Base-by-base conservation (phyloP, 2,888 invertebrate genomes). In the Neoascia interrupta region DNA sequence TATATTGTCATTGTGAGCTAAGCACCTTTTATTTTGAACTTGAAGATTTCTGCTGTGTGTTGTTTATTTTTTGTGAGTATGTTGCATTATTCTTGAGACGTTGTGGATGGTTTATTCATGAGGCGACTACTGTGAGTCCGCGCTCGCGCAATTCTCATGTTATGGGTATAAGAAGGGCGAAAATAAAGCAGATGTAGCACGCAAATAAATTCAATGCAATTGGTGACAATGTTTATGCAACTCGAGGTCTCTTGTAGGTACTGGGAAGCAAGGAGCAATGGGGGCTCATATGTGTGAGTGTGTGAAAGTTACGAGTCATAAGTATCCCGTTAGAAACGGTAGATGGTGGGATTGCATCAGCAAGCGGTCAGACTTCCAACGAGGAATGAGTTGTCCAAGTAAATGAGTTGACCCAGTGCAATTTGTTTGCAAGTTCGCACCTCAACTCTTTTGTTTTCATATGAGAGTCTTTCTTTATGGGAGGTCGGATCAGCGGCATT, bases 141-240 rank as follows among this genome's bases (percentile, higher is more conserved):
- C 23, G 21, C 54, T 16, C 53, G 37, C 39, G 18, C 39, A 26
- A 31, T 47, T 49, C 37, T 47, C 47, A 69, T 63, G 56, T 56
- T 45, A 63, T 66, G 61, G 47, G 28, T 47, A n/a, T n/a, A n/a
- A n/a, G n/a, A 64, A 73, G 66, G 72, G 79, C 70, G n/a, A n/a
- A 11, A 45, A 47, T 18, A n/a, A 41, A 58, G 72, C 79, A 79
- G 79, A 66, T 79, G 79, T 72, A 18, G 79, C 79, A 79, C 79
- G 79, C 79, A 79, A 79, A 79, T 79, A 66, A 79, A 79, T 79
- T 76, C 54, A 56, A 75, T 56, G 54, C 51, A 60, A 66, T 54
- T 60, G 64, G 54, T n/a, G 79, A 72, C 72, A 60, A 60, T 72
- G 66, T 72, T 72, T 72, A 56, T 72, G 54, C 72, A 72, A 72